These are phyloP conservation scores for Tragulus kanchil DNA, from an alignment of 2,113 vertebrate species.

Conservation along the genomic window DNA sequence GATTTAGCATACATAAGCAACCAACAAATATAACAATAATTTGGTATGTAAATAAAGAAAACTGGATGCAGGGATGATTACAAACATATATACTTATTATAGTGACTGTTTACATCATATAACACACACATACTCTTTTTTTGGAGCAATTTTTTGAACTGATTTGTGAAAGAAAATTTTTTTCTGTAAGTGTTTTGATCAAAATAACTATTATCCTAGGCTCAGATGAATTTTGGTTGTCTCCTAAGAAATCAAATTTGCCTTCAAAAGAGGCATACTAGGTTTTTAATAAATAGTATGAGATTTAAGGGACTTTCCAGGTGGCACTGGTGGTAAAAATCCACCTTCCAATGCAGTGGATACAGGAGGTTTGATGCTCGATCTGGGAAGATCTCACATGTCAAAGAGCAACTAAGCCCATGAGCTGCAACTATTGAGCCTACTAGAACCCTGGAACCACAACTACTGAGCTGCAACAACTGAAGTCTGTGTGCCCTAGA, in stretches of 20 bases:
- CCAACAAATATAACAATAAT: not conserved
- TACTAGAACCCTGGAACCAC: not conserved
- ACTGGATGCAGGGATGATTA: not conserved
- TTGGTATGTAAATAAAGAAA: not conserved
- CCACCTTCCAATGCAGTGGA: not conserved
- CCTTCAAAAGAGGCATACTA: not conserved
- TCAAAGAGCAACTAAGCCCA: not conserved
- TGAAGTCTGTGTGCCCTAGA: not conserved
- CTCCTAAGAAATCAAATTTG: not conserved
- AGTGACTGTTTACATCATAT: not conserved
- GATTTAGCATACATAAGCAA: not conserved
- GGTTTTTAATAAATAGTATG: not conserved
- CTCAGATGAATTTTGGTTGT: not conserved
- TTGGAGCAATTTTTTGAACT: not conserved
- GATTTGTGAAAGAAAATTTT: not conserved
- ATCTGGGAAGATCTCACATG: not conserved
- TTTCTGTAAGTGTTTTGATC: not conserved
- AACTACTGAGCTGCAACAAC: not conserved
- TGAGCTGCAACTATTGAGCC: not conserved
- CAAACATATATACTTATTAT: not conserved
- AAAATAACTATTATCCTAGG: not conserved
- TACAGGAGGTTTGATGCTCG: not conserved
- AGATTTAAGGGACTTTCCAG: not conserved
- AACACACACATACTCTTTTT: not conserved
- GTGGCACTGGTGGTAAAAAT: not conserved